Conservation (phyloP, 2,888 invertebrate genomes). For the Drosophila anomalata region DNA sequence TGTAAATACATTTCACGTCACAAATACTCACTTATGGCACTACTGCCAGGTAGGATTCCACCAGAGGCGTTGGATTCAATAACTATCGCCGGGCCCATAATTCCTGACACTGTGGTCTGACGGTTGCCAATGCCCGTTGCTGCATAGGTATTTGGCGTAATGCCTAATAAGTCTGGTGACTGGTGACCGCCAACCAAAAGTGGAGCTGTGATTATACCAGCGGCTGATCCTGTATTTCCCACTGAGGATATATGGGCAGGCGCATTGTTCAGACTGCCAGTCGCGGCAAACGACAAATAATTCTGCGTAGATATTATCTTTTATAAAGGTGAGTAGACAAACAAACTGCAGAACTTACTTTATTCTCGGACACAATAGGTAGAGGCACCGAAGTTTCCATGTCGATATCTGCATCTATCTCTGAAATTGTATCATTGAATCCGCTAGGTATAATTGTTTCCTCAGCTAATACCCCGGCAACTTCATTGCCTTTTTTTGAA, state of each 20-base stretch:
- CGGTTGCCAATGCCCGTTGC: slow-evolving; percentile 50
- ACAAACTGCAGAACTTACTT: slow-evolving; percentile 74
- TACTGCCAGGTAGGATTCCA: slow-evolving; percentile 62
- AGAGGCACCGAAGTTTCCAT: slow-evolving; percentile 86
- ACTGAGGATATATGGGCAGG: slow-evolving; percentile 69
- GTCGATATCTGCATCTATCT: slow-evolving; percentile 90
- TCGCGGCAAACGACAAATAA: slow-evolving; percentile 82
- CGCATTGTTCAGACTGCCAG: slow-evolving; percentile 77
- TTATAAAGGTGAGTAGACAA: background rate
- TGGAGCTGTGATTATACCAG: slow-evolving; percentile 63
- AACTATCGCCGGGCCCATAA: slow-evolving; percentile 75
- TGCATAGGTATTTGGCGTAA: slow-evolving; percentile 76
- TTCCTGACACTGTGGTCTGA: slow-evolving; percentile 57
- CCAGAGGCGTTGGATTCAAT: slow-evolving; percentile 69
- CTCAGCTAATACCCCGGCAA: slow-evolving; percentile 50
- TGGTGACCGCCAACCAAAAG: slow-evolving; percentile 74
- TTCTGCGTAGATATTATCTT: slow-evolving; percentile 68
- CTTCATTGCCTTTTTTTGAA: slow-evolving; percentile 85
- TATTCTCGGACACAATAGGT: slow-evolving; percentile 84
- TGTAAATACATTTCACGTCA: background rate
- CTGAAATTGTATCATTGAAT: slow-evolving; percentile 93
- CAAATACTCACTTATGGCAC: slow-evolving; percentile 66
- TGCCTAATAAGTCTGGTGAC: slow-evolving; percentile 83
- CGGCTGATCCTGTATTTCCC: slow-evolving; percentile 30
- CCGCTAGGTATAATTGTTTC: slow-evolving; percentile 92